phyloP scores from a whole-genome alignment of 2,113 vertebrate genomes.

The Salvelinus sp. region DNA sequence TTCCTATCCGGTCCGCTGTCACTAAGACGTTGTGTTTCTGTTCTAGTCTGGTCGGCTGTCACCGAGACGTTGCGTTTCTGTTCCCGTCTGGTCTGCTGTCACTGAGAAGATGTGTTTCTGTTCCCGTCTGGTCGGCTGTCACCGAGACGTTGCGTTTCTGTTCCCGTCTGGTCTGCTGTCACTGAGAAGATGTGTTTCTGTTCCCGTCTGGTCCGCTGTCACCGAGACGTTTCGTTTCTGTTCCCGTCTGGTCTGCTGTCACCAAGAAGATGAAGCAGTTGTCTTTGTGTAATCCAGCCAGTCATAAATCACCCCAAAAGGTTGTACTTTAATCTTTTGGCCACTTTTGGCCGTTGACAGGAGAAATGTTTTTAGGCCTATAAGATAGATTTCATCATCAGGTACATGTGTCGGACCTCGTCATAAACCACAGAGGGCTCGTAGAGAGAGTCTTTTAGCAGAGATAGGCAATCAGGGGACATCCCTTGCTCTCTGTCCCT shows the following conservation, averaged over 20 bases:
- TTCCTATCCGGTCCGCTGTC: no score
- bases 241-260: no score
- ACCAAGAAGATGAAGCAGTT: slow-evolving; percentile 13
- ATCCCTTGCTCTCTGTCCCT: neutral
- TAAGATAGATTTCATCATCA: neutral
- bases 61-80: neutral
- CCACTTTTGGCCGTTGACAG: neutral
- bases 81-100: neutral
- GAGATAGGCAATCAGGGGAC: neutral
- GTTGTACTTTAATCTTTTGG: neutral
- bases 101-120: neutral
- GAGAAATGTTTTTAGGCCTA: neutral
- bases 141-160: neutral
- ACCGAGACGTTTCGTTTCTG: no score
- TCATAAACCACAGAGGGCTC: no score
- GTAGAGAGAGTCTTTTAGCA: neutral
- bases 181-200: neutral
- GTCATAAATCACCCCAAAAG: slow-evolving; percentile 18
- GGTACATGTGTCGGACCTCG: no score
- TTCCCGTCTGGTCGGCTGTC: no score
- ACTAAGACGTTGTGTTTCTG: neutral
- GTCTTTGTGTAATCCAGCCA: neutral
- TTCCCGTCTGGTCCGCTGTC: no score
- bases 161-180: no score
- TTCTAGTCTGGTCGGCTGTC: no score